phyloP scores from a whole-genome alignment of 2,797 vertebrate species.

The Thalassophryne amazonica region DNA sequence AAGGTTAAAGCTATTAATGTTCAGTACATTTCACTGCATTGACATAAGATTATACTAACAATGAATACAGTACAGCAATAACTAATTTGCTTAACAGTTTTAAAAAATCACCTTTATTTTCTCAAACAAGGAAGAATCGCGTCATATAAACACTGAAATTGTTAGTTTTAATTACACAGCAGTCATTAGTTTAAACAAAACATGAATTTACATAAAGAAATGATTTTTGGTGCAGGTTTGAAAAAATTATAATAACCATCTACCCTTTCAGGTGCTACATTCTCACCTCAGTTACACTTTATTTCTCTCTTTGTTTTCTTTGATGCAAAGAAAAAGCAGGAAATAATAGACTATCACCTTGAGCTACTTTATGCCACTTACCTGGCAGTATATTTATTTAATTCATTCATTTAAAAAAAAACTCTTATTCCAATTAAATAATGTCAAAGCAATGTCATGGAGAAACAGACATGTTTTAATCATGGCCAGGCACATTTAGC shows the following conservation, averaged over 20 bases:
- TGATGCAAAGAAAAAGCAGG: constrained; percentile 65
- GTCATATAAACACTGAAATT: no score
- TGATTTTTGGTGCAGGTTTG: constrained; percentile 17
- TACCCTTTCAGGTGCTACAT: constrained; percentile 54
- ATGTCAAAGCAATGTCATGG: constrained; percentile 79
- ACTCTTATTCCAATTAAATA: constrained; percentile 79
- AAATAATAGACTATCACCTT: constrained; percentile 77
- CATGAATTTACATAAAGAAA: constrained; percentile 36
- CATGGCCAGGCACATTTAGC: constrained; percentile 62
- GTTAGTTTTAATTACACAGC: no score
- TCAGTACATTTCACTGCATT: no score
- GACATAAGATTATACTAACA: no score
- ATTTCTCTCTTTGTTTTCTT: constrained; percentile 66
- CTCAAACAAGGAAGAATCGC: no score
- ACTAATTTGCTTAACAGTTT: no score
- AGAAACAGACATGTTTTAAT: constrained; percentile 78
- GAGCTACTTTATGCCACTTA: constrained; percentile 74
- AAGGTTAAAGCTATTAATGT: constrained; percentile 15
- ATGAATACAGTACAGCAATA: no score
- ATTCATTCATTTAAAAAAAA: constrained; percentile 77
- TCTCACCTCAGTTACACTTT: constrained; percentile 56
- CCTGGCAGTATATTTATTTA: constrained; percentile 77
- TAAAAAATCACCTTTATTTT: no score
- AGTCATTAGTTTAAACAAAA: constrained; percentile 54
- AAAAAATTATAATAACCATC: constrained; percentile 30